Evolutionary conservation across 1,140 invertebrate genomes (phyloP).

Genomic region (Ephestia elutella): DNA sequence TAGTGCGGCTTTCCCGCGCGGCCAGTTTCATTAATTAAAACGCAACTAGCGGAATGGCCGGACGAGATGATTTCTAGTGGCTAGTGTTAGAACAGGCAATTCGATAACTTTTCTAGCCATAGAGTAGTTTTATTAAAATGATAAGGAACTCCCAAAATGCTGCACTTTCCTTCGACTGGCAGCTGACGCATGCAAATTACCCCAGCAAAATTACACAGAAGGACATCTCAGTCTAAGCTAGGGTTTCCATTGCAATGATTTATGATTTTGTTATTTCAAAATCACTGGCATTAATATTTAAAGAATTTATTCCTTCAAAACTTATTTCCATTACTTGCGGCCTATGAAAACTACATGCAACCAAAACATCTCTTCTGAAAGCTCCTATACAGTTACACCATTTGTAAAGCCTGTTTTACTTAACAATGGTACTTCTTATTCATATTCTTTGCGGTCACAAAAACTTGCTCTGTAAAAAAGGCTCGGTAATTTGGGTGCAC

Average conservation of each 20-base stretch:
- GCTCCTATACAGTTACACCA: background rate
- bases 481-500: slow-evolving; percentile 23
- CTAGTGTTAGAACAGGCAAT: background rate
- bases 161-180: no score
- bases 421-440: slow-evolving; percentile 11
- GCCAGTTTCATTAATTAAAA: slow-evolving; percentile 73
- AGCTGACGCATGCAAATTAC: no score
- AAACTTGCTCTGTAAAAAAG: slow-evolving; percentile 7
- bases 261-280: no score
- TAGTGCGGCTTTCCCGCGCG: slow-evolving; percentile 69
- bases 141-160: no score
- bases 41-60: slow-evolving; percentile 64
- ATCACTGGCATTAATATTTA: no score
- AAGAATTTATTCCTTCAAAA: no score
- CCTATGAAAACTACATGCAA: no score
- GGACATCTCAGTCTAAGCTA: no score
- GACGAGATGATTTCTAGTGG: slow-evolving; percentile 62
- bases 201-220: no score
- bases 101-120: background rate
- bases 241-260: no score
- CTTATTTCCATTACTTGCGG: no score
- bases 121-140: no score
- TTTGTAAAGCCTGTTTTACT: background rate
- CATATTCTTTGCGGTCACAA: slow-evolving; percentile 13
- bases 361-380: background rate